Evolutionary conservation across 2,888 invertebrate species (phyloP), one percentile per base, ranked within the genome.

Genomic region (Lydus trimaculatus): DNA sequence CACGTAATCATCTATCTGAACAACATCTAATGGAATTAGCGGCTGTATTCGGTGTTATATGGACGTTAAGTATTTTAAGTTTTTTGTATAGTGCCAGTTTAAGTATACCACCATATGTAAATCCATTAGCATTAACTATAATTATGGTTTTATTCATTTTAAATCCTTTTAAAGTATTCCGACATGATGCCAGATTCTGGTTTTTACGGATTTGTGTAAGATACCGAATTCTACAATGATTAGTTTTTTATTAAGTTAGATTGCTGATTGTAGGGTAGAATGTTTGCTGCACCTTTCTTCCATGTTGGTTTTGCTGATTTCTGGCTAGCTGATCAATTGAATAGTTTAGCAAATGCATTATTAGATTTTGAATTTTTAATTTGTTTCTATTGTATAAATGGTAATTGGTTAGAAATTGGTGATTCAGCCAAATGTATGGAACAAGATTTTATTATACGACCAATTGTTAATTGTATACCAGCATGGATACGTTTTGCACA

Each of bases 401-500:
- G 88, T 39, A 86, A 87, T 65, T 90, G 89, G 89, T 82, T 87
- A 39, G 85, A 86, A 70, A 86, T 85, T 62, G 84, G 83, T 76
- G 85, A 87, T 87, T 1, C 86, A 31, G 79, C 84, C 58, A 80
- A 83, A 63, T 89, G 89, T 79, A 87, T 87, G 77, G 85, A 86
- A 66, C 82, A 83, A 66, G 84, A 85, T 64, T 88, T 86, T 62
- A 80, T 88, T 58, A 81, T 88, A 60, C 84, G 89, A 58, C 91
- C 93, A 0, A 84, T 94, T 62, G 91, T 95, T 4, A 90, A 91
- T 71, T 91, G 93, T 79, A 87, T 96, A 69, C 95, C 95, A 0
- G 94, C 95, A 2, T 94, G 93, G 90, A 92, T 94, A 80, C 91
- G 95, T 67, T 94, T 95, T 83, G 92, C 93, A 61, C 95, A 95